Percentiles rank a stretch among this genome's conserved stretches.
phyloP scores from a whole-genome alignment of 2,113 vertebrate species.

The Apeltes quadracus region DNA sequence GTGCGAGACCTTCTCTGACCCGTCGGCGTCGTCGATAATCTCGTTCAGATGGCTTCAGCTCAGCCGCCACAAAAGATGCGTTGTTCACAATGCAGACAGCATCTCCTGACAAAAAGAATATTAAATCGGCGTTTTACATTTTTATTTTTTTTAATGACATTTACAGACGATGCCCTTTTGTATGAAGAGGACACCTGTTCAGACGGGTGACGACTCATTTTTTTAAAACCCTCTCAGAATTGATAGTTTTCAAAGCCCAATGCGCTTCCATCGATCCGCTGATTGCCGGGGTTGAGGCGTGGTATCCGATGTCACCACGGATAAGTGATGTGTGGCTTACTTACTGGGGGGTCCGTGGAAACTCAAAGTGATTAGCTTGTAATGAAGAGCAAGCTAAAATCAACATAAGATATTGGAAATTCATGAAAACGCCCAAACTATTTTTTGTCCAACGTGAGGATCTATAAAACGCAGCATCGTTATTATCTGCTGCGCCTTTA shows the following conservation, averaged over 20 bases:
- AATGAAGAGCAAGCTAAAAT: conserved; percentile 14
- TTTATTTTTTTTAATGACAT: not conserved
- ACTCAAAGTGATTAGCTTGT: too few species aligned
- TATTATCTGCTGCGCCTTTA: conserved; percentile 58
- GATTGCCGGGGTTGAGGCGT: conserved; percentile 74
- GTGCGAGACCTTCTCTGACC: conserved; percentile 57
- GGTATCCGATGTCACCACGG: conserved; percentile 71
- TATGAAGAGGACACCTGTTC: conserved; percentile 19
- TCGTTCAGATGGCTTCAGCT: conserved; percentile 45
- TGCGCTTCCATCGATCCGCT: conserved; percentile 77
- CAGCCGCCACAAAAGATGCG: conserved; percentile 33
- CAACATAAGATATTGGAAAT: conserved; percentile 2
- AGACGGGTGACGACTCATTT: conserved; percentile 49
- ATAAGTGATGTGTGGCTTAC: conserved; percentile 77
- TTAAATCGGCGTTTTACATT: conserved; percentile 1
- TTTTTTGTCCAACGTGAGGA: conserved; percentile 8
- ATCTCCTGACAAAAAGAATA: conserved; percentile 29
- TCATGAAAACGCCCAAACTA: conserved; percentile 7
- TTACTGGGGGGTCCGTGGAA: too few species aligned
- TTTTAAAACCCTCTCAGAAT: conserved; percentile 52
- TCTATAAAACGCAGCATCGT: conserved; percentile 46
- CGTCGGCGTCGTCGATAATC: conserved; percentile 51
- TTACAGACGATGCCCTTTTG: not conserved
- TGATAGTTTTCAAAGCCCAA: conserved; percentile 71
- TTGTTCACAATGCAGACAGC: conserved; percentile 43